Base-by-base conservation (phyloP, 2,888 invertebrate genomes). In the Agonopterix arenella region DNA sequence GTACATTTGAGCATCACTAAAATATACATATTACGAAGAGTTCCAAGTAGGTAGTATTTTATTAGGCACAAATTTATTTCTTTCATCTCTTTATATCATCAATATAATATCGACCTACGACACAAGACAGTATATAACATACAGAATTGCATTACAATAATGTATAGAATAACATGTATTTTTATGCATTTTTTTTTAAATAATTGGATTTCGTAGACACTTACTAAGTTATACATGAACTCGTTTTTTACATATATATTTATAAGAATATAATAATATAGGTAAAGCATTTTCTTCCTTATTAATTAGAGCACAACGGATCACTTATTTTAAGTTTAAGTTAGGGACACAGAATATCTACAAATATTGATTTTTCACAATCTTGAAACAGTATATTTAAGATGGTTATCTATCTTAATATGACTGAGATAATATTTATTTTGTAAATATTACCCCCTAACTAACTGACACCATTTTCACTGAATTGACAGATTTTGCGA, bases 211-310 rank as follows among this genome's bases (percentile, higher is more conserved):
- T 76, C 80, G 70, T 88, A 88, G 86, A 89, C 86, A 88, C 84
- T 80, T 76, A 84, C 77, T 85, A 83, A 80, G 68, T 79, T 74
- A 74, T 81, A 86, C 80, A 80, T 73, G 79, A 77, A 83, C 73
- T 75, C 54, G 62, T 69, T 79, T 81, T 85, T 80, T 88, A 88
- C 85, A 88, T 83, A 86, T 86, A 89, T 75, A 84, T 83, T 83
- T 89, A 89, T 86, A 89, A 89, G 89, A 89, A 89, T 89, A 89
- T 84, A 88, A 79, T 74, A 70, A 68, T 84, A 78, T 85, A 82
- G 76, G 86, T 88, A 88, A 89, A 89, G 89, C 89, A 88, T 88
- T 88, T 85, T 82, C 71, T 83, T 78, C 76, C 76, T 84, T 80
- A 80, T 72, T 66, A 67, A 70, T 70, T 78, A 80, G 76, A 83